Evolutionary conservation across 2,888 invertebrate genomes (phyloP).

Genomic region (Hypomecis punctinalis): DNA sequence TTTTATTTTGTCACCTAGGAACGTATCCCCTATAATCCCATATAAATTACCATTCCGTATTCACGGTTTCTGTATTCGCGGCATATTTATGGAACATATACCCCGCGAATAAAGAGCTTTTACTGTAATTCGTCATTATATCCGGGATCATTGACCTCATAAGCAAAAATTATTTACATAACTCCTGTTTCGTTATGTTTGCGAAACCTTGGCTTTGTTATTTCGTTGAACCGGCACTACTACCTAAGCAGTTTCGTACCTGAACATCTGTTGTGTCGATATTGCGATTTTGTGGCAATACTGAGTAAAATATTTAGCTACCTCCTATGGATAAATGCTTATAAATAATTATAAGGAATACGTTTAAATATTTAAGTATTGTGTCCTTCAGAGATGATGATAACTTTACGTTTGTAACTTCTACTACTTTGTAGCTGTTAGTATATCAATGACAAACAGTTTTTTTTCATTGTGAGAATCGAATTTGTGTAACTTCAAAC

Average conservation of each 20-base stretch:
- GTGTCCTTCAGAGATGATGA: too few relatives aligned
- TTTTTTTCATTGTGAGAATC: conserved; percentile 26
- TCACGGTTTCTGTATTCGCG: too few relatives aligned
- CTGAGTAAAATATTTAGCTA: conserved; percentile 1
- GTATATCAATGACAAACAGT: conserved; percentile 1
- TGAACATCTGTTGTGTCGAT: conserved; percentile 37
- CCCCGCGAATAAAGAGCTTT: too few relatives aligned
- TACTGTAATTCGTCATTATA: conserved; percentile 14
- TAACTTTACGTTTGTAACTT: too few relatives aligned
- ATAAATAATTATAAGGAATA: too few relatives aligned
- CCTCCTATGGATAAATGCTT: background rate
- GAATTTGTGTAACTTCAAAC: conserved; percentile 43
- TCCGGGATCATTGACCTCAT: conserved; percentile 39
- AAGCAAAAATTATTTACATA: conserved; percentile 35
- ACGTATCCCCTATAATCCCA: too few relatives aligned
- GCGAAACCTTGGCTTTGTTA: conserved; percentile 29
- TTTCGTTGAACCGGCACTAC: conserved; percentile 17
- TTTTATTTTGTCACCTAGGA: too few relatives aligned
- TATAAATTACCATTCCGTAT: too few relatives aligned
- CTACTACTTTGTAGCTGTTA: too few relatives aligned
- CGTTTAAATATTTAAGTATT: too few relatives aligned
- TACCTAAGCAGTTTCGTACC: conserved; percentile 18
- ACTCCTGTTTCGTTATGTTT: conserved; percentile 32
- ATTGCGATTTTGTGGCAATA: conserved; percentile 38
- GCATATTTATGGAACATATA: too few relatives aligned